Evolutionary conservation across 2,797 vertebrate genomes (phyloP).

Genomic region (Smutsia temminckii): DNA sequence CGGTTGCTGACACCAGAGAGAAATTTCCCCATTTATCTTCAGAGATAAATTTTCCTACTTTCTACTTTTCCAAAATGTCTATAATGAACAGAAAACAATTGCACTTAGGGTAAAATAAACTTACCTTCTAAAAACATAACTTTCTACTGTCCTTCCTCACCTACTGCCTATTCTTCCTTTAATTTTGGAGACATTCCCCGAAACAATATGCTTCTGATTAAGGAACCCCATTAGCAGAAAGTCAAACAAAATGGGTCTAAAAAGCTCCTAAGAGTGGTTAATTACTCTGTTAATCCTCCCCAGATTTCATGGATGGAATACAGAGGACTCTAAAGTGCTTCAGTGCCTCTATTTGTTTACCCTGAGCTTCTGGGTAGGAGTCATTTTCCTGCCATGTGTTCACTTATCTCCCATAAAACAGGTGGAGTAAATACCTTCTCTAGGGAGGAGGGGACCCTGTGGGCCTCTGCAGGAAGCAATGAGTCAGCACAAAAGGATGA

Average conservation of each 20-base stretch:
- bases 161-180: neutral
- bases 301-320: neutral
- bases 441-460: neutral
- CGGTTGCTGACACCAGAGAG: neutral
- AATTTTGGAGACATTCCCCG: neutral
- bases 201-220: neutral
- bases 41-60: neutral
- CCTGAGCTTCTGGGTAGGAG: neutral
- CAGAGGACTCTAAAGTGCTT: neutral
- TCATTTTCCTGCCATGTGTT: neutral
- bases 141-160: neutral
- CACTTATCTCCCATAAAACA: neutral
- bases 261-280: neutral
- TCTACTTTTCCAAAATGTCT: constrained; percentile 1
- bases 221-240: neutral
- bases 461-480: neutral
- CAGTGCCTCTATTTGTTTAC: neutral
- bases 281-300: neutral
- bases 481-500: neutral
- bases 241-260: neutral
- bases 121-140: neutral
- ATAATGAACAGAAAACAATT: neutral
- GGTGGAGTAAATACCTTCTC: neutral
- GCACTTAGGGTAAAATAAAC: neutral
- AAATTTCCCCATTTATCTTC: neutral